Evolutionary conservation across 2,113 vertebrate genomes (phyloP).

Genomic region (Fulmarus glacialis): DNA sequence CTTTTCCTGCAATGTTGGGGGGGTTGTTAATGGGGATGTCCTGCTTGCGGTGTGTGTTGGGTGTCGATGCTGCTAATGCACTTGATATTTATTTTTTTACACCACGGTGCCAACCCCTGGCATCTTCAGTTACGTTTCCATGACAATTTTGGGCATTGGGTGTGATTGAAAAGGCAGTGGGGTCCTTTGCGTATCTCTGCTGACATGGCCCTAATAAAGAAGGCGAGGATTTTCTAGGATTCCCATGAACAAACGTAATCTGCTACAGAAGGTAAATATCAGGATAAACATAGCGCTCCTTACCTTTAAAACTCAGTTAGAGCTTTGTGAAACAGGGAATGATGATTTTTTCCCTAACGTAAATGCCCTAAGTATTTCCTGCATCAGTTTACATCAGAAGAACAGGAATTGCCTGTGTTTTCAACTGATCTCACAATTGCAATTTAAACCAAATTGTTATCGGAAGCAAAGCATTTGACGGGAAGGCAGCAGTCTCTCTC

Average conservation of each 20-base stretch:
- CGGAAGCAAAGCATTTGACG: background rate
- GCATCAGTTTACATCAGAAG: background rate
- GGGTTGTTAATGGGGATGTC: background rate
- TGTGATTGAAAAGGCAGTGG: background rate
- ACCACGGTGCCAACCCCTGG: background rate
- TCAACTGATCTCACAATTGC: background rate
- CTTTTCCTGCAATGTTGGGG: background rate
- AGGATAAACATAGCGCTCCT: background rate
- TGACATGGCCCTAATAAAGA: background rate
- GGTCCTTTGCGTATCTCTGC: background rate
- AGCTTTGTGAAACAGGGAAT: background rate
- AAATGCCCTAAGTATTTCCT: background rate
- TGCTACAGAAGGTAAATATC: background rate
- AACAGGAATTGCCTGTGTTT: background rate
- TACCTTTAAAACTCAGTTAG: background rate
- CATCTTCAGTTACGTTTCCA: background rate
- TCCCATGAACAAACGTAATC: background rate
- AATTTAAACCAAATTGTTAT: background rate
- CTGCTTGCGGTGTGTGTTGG: rapidly evolving
- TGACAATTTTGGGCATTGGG: background rate
- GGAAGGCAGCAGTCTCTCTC: background rate
- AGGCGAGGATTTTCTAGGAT: conserved; percentile 14
- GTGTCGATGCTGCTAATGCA: background rate
- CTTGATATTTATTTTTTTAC: background rate
- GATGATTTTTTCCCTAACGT: no score